Conservation (phyloP, 2,797 vertebrate genomes). For the Nyctalus aviator region DNA sequence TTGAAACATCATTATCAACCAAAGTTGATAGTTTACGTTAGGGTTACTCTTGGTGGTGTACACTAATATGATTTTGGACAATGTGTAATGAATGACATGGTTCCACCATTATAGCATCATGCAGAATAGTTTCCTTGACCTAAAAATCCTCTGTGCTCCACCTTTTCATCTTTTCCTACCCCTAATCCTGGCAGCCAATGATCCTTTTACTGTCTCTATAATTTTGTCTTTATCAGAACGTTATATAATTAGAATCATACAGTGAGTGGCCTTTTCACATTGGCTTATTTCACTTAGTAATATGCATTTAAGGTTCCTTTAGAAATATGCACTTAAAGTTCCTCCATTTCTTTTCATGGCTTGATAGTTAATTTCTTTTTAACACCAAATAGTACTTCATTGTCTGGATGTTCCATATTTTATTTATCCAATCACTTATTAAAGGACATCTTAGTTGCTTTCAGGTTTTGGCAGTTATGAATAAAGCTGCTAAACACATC, state of each 20-base stretch:
- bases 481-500: background rate
- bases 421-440: background rate
- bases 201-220: background rate
- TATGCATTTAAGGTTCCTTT: background rate
- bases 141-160: background rate
- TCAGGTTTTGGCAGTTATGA: background rate
- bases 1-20: background rate
- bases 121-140: background rate
- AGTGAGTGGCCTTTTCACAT: background rate
- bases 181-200: background rate
- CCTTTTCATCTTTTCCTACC: background rate
- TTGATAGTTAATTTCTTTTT: slow-evolving; percentile 18
- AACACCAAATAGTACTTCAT: slow-evolving; percentile 2
- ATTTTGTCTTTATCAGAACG: background rate
- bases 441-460: background rate
- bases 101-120: background rate
- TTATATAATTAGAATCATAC: background rate
- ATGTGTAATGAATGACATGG: background rate
- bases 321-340: background rate
- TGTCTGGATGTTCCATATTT: background rate
- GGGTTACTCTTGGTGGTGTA: background rate
- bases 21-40: background rate
- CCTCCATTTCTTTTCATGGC: background rate
- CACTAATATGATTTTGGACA: background rate
- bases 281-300: background rate